Evolutionary conservation across 2,797 vertebrate species (phyloP).

Genomic region (Acanthis flammea): DNA sequence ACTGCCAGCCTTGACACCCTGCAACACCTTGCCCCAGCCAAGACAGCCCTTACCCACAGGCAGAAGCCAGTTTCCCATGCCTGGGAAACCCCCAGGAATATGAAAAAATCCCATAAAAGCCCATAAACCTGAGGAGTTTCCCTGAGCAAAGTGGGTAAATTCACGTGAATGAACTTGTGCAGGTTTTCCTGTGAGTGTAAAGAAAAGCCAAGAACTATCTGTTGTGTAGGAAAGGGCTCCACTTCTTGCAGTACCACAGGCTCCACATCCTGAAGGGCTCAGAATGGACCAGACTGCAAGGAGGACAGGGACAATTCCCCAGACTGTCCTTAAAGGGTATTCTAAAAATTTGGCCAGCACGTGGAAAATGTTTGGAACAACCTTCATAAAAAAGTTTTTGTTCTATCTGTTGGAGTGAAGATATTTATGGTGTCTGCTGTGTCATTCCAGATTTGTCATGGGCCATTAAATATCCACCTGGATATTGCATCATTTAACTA

Average conservation of each 20-base stretch:
- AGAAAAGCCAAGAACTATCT: background rate
- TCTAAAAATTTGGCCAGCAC: constrained; percentile 63
- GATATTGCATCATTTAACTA: constrained; percentile 70
- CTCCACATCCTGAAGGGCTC: background rate
- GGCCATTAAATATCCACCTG: constrained; percentile 74
- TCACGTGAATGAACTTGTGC: background rate
- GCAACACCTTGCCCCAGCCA: background rate
- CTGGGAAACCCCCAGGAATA: background rate
- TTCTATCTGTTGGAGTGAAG: constrained; percentile 57
- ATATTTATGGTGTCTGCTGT: constrained; percentile 68
- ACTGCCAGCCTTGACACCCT: background rate
- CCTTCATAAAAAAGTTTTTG: constrained; percentile 60
- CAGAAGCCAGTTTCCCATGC: background rate
- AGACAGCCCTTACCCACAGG: background rate
- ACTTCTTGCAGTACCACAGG: rapidly evolving
- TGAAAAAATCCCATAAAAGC: rapidly evolving
- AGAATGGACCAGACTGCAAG: background rate
- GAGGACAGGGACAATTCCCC: background rate
- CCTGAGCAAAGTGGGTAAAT: background rate
- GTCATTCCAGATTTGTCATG: constrained; percentile 69
- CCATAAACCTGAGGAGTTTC: background rate
- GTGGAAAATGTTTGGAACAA: constrained; percentile 38
- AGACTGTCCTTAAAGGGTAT: background rate
- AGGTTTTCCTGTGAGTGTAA: background rate
- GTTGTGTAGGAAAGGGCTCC: background rate